phyloP scores from a whole-genome alignment of 2,888 invertebrate species.

The Alitta virens region DNA sequence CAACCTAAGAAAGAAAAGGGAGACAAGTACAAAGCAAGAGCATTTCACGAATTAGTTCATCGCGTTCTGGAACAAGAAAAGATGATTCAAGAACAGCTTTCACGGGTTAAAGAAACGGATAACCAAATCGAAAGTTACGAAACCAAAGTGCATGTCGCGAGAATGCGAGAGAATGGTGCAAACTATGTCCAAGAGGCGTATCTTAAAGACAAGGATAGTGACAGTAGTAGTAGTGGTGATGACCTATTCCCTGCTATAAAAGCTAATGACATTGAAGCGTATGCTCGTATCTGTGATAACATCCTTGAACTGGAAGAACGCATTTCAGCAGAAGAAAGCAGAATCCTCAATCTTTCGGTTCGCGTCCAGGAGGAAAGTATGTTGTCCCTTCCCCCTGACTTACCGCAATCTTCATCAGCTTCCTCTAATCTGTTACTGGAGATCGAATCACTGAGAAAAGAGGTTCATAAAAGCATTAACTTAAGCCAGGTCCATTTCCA shows the following conservation, averaged over 20 bases:
- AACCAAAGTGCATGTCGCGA: constrained; percentile 24
- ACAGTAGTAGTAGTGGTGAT: constrained; percentile 42
- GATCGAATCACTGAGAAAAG: constrained; percentile 34
- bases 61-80: constrained; percentile 66
- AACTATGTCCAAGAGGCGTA: constrained; percentile 30
- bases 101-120: constrained; percentile 67
- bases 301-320: constrained; percentile 72
- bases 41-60: constrained; percentile 49
- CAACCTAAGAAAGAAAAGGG: not conserved
- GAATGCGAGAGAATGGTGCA: constrained; percentile 25
- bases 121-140: constrained; percentile 70
- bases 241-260: constrained; percentile 63
- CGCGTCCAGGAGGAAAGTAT: constrained; percentile 51
- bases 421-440: constrained; percentile 23
- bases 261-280: constrained; percentile 64
- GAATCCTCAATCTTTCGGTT: constrained; percentile 68
- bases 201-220: constrained; percentile 28
- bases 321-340: constrained; percentile 72
- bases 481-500: constrained; percentile 34
- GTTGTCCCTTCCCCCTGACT: not conserved
- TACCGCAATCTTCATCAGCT: not conserved
- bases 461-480: constrained; percentile 37
- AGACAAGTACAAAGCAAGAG: constrained; percentile 3
- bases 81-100: constrained; percentile 60
- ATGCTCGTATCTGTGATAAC: constrained; percentile 73